phyloP scores from a whole-genome alignment of 2,113 vertebrate genomes.

The Rhadina sibilatrix region DNA sequence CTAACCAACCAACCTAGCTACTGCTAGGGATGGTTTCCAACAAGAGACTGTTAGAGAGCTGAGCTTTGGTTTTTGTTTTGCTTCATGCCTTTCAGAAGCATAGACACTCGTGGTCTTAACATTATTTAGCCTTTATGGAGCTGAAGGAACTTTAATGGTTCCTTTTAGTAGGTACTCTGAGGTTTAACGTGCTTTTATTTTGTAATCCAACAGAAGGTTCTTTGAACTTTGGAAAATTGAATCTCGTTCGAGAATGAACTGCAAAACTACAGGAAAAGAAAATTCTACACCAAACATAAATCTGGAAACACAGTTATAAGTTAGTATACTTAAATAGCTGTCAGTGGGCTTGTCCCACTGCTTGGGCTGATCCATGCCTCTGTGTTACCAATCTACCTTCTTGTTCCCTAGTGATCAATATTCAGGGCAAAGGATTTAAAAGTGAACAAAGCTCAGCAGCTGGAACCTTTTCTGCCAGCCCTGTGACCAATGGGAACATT shows the following conservation, averaged over 20 bases:
- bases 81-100: neutral
- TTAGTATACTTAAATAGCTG: neutral
- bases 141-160: neutral
- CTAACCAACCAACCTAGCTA: neutral
- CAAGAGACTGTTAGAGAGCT: neutral
- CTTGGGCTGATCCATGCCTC: neutral
- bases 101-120: neutral
- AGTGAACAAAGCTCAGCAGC: conserved; percentile 14
- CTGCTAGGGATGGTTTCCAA: neutral
- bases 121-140: neutral
- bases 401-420: neutral
- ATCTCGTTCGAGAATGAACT: neutral
- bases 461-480: conserved; percentile 30
- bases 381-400: neutral
- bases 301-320: neutral
- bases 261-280: neutral
- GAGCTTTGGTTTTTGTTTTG: neutral
- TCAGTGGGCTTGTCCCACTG: neutral
- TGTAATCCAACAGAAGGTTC: neutral
- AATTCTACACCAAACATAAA: neutral
- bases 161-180: neutral
- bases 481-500: neutral
- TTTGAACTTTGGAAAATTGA: neutral
- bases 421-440: neutral
- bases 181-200: neutral